Percentiles rank a stretch among this genome's conserved stretches.
phyloP scores from a whole-genome alignment of 2,113 vertebrate genomes.

The Pipa parva region DNA sequence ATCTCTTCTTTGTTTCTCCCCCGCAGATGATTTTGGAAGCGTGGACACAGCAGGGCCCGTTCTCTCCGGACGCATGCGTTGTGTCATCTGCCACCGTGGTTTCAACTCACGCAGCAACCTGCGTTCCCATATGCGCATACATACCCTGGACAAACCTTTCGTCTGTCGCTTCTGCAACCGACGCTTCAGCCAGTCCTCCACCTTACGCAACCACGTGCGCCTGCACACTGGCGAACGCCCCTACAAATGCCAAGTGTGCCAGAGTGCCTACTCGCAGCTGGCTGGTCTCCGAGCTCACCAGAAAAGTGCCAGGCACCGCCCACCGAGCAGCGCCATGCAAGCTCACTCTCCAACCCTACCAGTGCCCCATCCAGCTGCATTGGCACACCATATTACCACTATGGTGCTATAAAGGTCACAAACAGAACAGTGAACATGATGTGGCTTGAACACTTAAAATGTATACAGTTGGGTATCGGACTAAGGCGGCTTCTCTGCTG shows the following conservation, averaged over 20 bases:
- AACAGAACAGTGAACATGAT: not conserved
- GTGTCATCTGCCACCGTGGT: constrained; percentile 94
- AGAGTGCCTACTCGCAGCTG: constrained; percentile 96
- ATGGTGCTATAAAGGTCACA: constrained; percentile 79
- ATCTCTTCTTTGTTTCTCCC: not conserved
- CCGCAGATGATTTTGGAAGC: constrained; percentile 77
- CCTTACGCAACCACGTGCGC: constrained; percentile 92
- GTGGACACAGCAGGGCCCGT: constrained; percentile 62
- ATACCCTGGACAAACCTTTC: constrained; percentile 98
- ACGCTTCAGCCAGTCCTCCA: constrained; percentile 98
- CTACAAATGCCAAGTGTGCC: constrained; percentile 96
- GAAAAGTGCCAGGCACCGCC: constrained; percentile 93
- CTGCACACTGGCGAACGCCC: constrained; percentile 96
- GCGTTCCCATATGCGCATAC: constrained; percentile 98
- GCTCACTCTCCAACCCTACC: constrained; percentile 68
- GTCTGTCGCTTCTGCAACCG: constrained; percentile 97
- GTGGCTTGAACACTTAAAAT: not conserved
- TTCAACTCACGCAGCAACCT: constrained; percentile 99
- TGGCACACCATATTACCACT: constrained; percentile 81
- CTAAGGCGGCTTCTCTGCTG: not conserved
- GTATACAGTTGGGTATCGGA: not conserved
- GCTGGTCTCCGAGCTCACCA: constrained; percentile 94
- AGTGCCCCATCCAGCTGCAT: constrained; percentile 74
- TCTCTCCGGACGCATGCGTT: constrained; percentile 82
- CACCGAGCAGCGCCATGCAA: constrained; percentile 61